Percentiles rank a stretch among this genome's conserved stretches.
phyloP scores from a whole-genome alignment of 2,113 vertebrate genomes.

The Cinclus mexicanus region DNA sequence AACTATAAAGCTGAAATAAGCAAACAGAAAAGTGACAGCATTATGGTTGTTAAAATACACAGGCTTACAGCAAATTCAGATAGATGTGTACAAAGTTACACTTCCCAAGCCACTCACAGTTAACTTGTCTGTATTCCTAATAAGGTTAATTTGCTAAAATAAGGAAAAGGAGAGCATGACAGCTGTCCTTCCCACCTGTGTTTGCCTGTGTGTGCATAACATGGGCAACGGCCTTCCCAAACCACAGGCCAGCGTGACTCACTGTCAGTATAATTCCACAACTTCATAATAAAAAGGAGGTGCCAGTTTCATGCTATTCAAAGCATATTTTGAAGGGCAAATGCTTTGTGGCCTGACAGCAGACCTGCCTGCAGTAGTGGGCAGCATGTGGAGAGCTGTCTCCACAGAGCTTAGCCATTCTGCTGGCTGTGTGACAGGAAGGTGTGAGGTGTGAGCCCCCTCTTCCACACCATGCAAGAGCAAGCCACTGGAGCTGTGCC shows the following conservation, averaged over 20 bases:
- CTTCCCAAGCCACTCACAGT: neutral
- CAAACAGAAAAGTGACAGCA: neutral
- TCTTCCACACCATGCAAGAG: neutral
- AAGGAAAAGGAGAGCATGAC: neutral
- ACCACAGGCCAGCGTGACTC: neutral
- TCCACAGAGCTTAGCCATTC: fast-evolving
- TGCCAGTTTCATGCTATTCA: neutral
- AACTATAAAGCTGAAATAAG: neutral
- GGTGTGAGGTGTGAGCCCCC: neutral
- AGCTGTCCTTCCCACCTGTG: neutral
- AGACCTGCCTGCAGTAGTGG: neutral
- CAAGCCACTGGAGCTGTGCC: neutral
- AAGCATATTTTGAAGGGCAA: neutral
- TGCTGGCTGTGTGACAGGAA: neutral
- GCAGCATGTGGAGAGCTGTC: fast-evolving
- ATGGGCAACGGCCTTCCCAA: neutral
- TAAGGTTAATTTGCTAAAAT: neutral
- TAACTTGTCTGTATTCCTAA: neutral
- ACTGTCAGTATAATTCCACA: neutral
- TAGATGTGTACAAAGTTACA: neutral
- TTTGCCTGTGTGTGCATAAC: fast-evolving
- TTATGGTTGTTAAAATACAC: neutral
- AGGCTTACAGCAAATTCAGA: neutral
- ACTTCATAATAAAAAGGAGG: neutral
- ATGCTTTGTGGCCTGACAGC: neutral